Evolutionary conservation across 2,888 invertebrate genomes (phyloP).

Genomic region (Syrista parreyssii): DNA sequence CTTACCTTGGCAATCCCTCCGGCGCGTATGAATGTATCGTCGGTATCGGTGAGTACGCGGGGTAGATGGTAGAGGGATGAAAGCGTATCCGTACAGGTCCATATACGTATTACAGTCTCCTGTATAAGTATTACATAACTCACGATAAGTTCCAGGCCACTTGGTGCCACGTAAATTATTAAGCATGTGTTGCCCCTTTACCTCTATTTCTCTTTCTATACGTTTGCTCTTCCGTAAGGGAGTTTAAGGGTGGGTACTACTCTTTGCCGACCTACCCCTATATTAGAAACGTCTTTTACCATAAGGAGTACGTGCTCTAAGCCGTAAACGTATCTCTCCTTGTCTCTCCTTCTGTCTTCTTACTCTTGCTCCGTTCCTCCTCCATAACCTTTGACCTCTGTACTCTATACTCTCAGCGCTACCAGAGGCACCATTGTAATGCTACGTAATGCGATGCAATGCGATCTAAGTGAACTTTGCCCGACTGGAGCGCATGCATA

Average conservation of each 20-base stretch:
- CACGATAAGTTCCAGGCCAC: constrained; percentile 54
- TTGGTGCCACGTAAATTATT: constrained; percentile 55
- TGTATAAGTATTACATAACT: constrained; percentile 51
- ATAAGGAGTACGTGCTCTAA: constrained; percentile 1
- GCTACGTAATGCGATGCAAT: constrained; percentile 47
- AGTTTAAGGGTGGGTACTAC: background rate
- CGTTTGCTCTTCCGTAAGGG: background rate
- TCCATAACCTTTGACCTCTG: background rate
- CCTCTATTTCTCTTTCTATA: constrained; percentile 19
- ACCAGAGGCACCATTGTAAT: constrained; percentile 36
- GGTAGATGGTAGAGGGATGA: background rate
- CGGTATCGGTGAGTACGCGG: background rate
- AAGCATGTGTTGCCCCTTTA: constrained; percentile 51
- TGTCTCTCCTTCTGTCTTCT: constrained; percentile 10
- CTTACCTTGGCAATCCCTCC: constrained; percentile 37
- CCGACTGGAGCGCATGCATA: constrained; percentile 50
- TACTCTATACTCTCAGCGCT: background rate
- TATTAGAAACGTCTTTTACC: background rate
- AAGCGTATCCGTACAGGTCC: constrained; percentile 7
- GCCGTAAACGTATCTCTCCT: background rate
- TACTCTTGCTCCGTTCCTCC: background rate
- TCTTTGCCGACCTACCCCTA: background rate
- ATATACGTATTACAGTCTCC: constrained; percentile 12
- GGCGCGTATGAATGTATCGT: constrained; percentile 21
- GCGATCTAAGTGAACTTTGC: constrained; percentile 51